phyloP scores from a whole-genome alignment of 2,888 invertebrate genomes.

The Agelastica alni region DNA sequence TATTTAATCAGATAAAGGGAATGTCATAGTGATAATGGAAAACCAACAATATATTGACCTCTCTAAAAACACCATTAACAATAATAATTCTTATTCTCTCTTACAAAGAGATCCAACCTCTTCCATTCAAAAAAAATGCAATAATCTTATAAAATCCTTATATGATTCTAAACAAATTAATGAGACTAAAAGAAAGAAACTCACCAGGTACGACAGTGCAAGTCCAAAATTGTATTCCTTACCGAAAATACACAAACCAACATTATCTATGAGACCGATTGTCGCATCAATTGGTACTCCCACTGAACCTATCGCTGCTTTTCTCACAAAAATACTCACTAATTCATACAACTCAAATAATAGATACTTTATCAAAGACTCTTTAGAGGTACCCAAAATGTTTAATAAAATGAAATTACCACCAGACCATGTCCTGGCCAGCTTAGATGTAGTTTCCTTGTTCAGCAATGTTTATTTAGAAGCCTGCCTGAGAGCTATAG shows the following conservation, averaged over 20 bases:
- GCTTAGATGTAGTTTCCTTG: too few relatives aligned
- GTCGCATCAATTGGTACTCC: constrained; percentile 10
- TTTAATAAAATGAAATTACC: too few relatives aligned
- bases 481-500: too few relatives aligned
- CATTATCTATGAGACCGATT: constrained; percentile 9
- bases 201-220: constrained; percentile 1
- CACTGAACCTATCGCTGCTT: too few relatives aligned
- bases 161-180: background rate
- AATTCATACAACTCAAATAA: too few relatives aligned
- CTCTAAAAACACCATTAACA: background rate
- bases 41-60: background rate
- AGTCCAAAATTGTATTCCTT: constrained; percentile 2
- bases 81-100: background rate
- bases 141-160: background rate
- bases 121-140: background rate
- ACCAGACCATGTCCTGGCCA: too few relatives aligned
- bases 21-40: too few relatives aligned
- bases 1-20: too few relatives aligned
- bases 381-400: too few relatives aligned
- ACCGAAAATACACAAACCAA: constrained; percentile 15
- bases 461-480: too few relatives aligned
- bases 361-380: too few relatives aligned
- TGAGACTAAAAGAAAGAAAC: background rate
- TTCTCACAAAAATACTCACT: too few relatives aligned
- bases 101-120: background rate